phyloP scores from a whole-genome alignment of 2,888 invertebrate genomes.

The Zaprionus bogoriensis region DNA sequence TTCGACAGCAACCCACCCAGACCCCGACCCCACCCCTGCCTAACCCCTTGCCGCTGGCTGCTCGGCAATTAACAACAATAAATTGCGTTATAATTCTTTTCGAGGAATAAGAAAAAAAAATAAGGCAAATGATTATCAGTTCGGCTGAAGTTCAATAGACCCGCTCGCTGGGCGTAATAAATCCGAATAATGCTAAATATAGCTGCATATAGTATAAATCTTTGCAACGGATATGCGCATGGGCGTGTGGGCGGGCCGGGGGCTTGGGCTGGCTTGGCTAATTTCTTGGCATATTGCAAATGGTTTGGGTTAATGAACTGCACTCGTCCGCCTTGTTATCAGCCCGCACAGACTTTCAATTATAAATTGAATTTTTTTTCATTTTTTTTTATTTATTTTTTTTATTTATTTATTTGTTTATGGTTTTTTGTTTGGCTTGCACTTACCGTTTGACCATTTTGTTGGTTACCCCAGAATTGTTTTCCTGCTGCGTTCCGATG shows the following conservation, averaged over 20 bases:
- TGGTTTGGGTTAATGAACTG: constrained; percentile 66
- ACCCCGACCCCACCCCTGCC: not conserved
- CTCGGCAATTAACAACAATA: constrained; percentile 46
- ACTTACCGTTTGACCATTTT: constrained; percentile 83
- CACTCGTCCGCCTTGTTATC: constrained; percentile 33
- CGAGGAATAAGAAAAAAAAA: not conserved
- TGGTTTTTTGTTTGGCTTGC: not conserved
- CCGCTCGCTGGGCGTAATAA: constrained; percentile 9
- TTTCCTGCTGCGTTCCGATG: constrained; percentile 83
- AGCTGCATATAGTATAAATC: constrained; percentile 17
- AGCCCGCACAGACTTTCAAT: constrained; percentile 8
- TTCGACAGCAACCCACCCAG: constrained; percentile 10
- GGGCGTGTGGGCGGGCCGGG: constrained; percentile 3
- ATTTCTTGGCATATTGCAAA: constrained; percentile 49
- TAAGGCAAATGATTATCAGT: constrained; percentile 55
- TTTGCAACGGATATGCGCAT: constrained; percentile 39
- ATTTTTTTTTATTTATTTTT: not conserved
- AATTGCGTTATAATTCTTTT: constrained; percentile 69
- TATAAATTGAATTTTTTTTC: too few species aligned
- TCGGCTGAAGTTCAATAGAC: constrained; percentile 61
- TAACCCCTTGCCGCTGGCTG: not conserved
- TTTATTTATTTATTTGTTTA: not conserved
- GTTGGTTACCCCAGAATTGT: constrained; percentile 83
- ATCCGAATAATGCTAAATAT: constrained; percentile 30
- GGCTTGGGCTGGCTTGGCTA: too few species aligned